Evolutionary conservation across 1,140 invertebrate genomes (phyloP).

Genomic region (Lasioglossum baleicum): DNA sequence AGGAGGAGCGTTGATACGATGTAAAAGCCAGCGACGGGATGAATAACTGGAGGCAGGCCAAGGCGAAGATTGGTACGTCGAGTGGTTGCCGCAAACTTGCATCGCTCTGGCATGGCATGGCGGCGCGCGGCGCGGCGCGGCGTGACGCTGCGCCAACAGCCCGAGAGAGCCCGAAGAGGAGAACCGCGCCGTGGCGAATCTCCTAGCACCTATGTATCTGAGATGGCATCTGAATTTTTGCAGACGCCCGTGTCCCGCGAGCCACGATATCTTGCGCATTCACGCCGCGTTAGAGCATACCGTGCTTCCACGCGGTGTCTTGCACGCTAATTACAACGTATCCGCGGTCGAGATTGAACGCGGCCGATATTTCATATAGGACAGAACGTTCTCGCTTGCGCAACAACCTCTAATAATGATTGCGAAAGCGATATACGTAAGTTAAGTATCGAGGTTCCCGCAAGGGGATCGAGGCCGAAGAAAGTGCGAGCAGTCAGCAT

Average conservation of each 20-base stretch:
- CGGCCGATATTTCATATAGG: conserved; percentile 55
- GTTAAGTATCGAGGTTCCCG: conserved; percentile 42
- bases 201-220: conserved; percentile 46
- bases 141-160: conserved; percentile 18
- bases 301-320: conserved; percentile 40
- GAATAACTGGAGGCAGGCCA: conserved; percentile 34
- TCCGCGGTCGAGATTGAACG: conserved; percentile 50
- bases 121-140: too few species aligned
- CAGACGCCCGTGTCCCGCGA: conserved; percentile 58
- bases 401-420: conserved; percentile 49
- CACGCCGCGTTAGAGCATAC: conserved; percentile 39
- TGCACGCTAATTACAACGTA: conserved; percentile 57
- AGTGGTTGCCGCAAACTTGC: conserved; percentile 26
- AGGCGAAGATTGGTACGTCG: conserved; percentile 36
- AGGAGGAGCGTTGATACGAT: conserved; percentile 36
- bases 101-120: not conserved
- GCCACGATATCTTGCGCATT: conserved; percentile 33
- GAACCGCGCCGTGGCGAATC: conserved; percentile 50
- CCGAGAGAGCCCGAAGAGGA: not conserved
- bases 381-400: conserved; percentile 43
- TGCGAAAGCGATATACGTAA: conserved; percentile 57
- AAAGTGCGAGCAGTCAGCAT: conserved; percentile 18
- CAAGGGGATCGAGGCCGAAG: conserved; percentile 46
- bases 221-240: conserved; percentile 63
- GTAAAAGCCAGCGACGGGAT: conserved; percentile 28